Evolutionary conservation across 1,140 invertebrate species (phyloP).

Genomic region (Euura saliciscinereae): DNA sequence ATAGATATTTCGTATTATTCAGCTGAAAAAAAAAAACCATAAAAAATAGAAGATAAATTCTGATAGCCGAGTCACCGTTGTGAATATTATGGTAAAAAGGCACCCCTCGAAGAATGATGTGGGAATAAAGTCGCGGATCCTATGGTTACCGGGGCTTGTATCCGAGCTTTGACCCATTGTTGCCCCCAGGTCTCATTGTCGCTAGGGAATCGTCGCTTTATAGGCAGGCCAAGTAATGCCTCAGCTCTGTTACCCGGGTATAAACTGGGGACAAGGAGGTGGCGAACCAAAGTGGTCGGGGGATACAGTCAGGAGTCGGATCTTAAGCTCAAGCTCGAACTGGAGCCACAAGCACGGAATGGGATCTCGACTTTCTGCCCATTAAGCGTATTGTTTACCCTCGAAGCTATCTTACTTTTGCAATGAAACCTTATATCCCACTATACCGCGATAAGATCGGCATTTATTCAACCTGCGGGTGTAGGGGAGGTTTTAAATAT

Average conservation of each 20-base stretch:
- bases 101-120: too few species aligned
- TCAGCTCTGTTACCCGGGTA: neutral
- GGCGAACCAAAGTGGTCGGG: neutral
- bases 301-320: too few species aligned
- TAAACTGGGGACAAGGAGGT: neutral
- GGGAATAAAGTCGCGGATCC: neutral
- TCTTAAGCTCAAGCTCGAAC: neutral
- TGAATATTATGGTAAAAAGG: too few species aligned
- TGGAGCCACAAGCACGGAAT: neutral
- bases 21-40: too few species aligned
- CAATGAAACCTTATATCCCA: constrained; percentile 29
- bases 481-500: neutral
- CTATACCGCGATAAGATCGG: constrained; percentile 24
- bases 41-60: too few species aligned
- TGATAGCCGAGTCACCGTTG: too few species aligned
- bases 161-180: constrained; percentile 38
- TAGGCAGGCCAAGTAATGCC: constrained; percentile 14
- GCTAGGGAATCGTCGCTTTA: neutral
- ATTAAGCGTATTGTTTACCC: constrained; percentile 33
- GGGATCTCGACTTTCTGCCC: too few species aligned
- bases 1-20: too few species aligned
- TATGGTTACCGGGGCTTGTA: constrained; percentile 28
- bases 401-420: constrained; percentile 27
- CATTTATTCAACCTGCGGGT: constrained; percentile 29
- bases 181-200: neutral